Evolutionary conservation across 2,797 vertebrate genomes (phyloP).

Genomic region (Coilia nasus): DNA sequence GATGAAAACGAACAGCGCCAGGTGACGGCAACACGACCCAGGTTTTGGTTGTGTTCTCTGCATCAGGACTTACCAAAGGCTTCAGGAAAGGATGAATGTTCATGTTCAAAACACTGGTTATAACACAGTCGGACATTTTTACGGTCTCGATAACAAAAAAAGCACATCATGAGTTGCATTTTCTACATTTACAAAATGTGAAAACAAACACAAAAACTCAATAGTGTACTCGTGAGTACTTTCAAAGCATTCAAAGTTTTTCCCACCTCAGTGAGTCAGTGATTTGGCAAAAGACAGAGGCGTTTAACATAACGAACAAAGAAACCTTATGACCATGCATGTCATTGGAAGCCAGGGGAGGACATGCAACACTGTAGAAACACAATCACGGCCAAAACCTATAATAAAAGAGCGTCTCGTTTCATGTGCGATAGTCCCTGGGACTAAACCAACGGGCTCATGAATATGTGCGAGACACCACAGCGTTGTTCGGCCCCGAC

Average conservation of each 20-base stretch:
- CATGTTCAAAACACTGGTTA: constrained; percentile 27
- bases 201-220: constrained; percentile 7
- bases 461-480: constrained; percentile 42
- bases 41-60: neutral
- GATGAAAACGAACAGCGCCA: constrained; percentile 10
- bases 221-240: neutral
- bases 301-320: constrained; percentile 9
- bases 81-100: constrained; percentile 76
- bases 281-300: neutral
- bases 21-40: constrained; percentile 41
- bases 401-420: constrained; percentile 30
- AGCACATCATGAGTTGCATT: constrained; percentile 12
- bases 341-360: neutral
- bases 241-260: neutral
- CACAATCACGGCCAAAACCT: constrained; percentile 16
- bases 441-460: neutral
- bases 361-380: constrained; percentile 21
- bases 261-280: neutral
- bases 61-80: constrained; percentile 75
- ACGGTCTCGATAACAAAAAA: neutral
- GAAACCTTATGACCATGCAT: constrained; percentile 3
- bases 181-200: constrained; percentile 15
- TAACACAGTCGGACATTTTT: constrained; percentile 38
- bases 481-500: neutral
- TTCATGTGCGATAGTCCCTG: constrained; percentile 41